A percentile compares a stretch with the other conserved stretches of the same genome.
phyloP scores from a whole-genome alignment of 1,140 invertebrate genomes.

The Euschistus heros region DNA sequence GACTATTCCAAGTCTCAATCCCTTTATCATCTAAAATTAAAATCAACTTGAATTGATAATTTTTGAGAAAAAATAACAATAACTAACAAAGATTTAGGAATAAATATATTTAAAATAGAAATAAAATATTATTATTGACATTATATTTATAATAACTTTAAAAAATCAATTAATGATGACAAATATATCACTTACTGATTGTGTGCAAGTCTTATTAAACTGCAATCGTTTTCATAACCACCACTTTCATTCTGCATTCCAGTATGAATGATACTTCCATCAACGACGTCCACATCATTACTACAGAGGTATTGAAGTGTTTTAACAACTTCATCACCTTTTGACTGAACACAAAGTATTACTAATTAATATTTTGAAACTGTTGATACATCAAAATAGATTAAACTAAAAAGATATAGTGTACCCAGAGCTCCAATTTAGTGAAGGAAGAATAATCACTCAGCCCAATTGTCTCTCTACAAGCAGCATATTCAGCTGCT shows the following conservation, averaged over 20 bases:
- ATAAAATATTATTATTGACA: too few relatives aligned
- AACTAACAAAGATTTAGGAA: too few relatives aligned
- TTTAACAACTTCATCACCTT: constrained; percentile 78
- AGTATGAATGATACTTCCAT: constrained; percentile 92
- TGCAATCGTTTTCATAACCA: constrained; percentile 98
- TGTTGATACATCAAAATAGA: background rate
- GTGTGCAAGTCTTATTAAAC: constrained; percentile 71
- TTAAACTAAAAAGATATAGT: constrained; percentile 26
- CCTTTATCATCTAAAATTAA: too few relatives aligned
- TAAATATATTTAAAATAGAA: too few relatives aligned
- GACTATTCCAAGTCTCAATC: too few relatives aligned
- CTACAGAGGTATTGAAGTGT: constrained; percentile 89
- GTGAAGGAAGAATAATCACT: constrained; percentile 98
- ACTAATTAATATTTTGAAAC: background rate
- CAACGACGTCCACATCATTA: constrained; percentile 89
- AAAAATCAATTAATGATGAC: background rate
- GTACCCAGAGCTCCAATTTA: constrained; percentile 89
- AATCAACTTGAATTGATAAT: too few relatives aligned
- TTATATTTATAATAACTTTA: too few relatives aligned
- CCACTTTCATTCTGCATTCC: constrained; percentile 94
- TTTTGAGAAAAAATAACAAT: too few relatives aligned
- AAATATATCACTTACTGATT: constrained; percentile 61
- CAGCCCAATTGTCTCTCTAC: constrained; percentile 83
- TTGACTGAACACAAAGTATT: constrained; percentile 45
- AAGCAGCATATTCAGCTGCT: constrained; percentile 82